phyloP scores from a whole-genome alignment of 2,888 invertebrate species.

The Smittia aterrima region DNA sequence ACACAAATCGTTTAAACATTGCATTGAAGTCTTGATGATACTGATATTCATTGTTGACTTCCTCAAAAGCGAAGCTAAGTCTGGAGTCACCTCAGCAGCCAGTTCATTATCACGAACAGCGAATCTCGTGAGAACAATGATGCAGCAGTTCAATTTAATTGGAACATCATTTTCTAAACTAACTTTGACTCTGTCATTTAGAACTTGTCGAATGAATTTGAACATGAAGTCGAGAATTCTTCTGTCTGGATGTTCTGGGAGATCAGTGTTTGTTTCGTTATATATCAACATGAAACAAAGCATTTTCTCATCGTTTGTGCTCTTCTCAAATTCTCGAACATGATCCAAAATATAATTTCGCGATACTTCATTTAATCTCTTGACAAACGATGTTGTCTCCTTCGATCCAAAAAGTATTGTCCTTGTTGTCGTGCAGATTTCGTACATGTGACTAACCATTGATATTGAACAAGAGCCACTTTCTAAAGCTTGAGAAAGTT shows the following conservation, averaged over 20 bases:
- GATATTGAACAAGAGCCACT: conserved; percentile 3
- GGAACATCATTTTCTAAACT: neutral
- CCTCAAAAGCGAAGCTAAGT: conserved; percentile 12
- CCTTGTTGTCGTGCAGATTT: neutral
- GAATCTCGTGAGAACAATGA: conserved; percentile 28
- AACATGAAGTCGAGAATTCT: neutral
- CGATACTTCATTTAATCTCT: neutral
- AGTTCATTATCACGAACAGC: conserved; percentile 33
- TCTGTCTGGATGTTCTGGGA: conserved; percentile 2
- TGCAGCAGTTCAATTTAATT: conserved; percentile 18
- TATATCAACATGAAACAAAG: conserved; percentile 27
- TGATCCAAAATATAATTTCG: neutral
- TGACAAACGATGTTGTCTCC: neutral
- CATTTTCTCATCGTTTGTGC: conserved; percentile 8
- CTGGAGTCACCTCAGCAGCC: conserved; percentile 33
- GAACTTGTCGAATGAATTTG: conserved; percentile 1
- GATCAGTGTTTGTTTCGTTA: conserved; percentile 31
- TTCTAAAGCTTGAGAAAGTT: neutral
- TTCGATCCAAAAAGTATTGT: neutral
- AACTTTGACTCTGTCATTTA: neutral
- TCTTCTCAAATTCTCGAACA: neutral
- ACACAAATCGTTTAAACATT: conserved; percentile 37
- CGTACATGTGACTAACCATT: conserved; percentile 1
- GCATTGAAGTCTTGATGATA: conserved; percentile 29
- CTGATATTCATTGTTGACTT: neutral